These are phyloP conservation scores for Siniperca undulata DNA, from an alignment of 2,797 vertebrate species.

Conservation along the genomic window DNA sequence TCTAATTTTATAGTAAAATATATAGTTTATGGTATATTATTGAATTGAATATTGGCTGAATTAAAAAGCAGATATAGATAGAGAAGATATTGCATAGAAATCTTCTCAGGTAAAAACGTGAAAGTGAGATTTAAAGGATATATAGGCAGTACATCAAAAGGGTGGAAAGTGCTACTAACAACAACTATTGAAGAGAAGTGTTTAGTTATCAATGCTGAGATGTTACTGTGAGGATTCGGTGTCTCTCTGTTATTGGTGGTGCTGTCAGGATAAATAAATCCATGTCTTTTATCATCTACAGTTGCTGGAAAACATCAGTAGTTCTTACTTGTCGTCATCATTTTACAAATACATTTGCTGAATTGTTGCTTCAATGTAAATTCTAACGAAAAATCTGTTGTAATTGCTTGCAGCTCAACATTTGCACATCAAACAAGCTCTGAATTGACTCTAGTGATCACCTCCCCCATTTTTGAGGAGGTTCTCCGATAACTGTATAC, in stretches of 20 bases:
- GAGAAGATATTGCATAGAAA: background rate
- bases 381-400: slow-evolving; percentile 18
- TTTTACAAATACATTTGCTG: background rate
- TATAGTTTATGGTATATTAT: background rate
- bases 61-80: background rate
- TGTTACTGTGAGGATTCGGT: background rate
- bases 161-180: background rate
- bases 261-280: slow-evolving; percentile 8
- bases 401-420: slow-evolving; percentile 3
- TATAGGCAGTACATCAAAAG: background rate
- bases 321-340: background rate
- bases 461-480: slow-evolving; percentile 26
- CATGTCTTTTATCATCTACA: background rate
- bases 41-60: too few relatives aligned
- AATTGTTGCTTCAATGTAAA: slow-evolving; percentile 8
- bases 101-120: background rate
- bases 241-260: background rate
- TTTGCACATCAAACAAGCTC: slow-evolving; percentile 28
- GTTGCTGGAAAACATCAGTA: background rate
- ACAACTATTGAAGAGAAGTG: background rate
- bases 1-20: background rate
- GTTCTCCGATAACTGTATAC: slow-evolving; percentile 23
- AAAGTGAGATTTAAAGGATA: background rate
- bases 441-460: slow-evolving; percentile 47
- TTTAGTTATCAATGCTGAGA: background rate